Conservation (phyloP, 2,113 vertebrate species). For the Pseudois nayaur region DNA sequence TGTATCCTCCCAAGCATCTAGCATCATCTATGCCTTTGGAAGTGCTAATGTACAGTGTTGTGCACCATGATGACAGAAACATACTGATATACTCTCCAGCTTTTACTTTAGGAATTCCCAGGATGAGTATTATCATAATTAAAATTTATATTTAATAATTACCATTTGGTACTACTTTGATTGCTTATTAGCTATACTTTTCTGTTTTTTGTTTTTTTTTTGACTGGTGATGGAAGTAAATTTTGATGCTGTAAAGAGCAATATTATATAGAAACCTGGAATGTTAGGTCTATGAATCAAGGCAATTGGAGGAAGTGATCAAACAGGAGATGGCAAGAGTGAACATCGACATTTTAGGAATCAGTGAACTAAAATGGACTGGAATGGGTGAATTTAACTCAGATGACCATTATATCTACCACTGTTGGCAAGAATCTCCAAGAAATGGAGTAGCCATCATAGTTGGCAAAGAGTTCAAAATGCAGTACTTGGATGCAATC, state of each 20-base stretch:
- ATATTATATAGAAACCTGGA: neutral
- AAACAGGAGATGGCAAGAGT: neutral
- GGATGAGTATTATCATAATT: neutral
- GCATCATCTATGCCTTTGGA: neutral
- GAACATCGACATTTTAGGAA: neutral
- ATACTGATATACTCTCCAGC: neutral
- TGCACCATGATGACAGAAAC: neutral
- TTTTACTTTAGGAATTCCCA: neutral
- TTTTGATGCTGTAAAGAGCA: neutral
- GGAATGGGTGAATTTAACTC: neutral
- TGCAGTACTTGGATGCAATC: neutral
- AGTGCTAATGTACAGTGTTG: neutral
- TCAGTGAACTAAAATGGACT: neutral
- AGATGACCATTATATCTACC: neutral
- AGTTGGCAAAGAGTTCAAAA: neutral
- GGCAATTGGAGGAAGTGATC: neutral
- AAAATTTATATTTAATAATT: neutral
- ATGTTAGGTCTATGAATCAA: neutral
- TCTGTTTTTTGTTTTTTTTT: neutral
- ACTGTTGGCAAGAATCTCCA: neutral
- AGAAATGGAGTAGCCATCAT: neutral
- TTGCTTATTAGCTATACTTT: neutral
- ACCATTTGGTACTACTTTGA: neutral
- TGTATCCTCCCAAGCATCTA: neutral
- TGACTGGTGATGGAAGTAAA: neutral